Percentiles rank a stretch among this genome's conserved stretches.
Conservation (phyloP, 2,888 invertebrate species). For the Megastigmus dorsalis region DNA sequence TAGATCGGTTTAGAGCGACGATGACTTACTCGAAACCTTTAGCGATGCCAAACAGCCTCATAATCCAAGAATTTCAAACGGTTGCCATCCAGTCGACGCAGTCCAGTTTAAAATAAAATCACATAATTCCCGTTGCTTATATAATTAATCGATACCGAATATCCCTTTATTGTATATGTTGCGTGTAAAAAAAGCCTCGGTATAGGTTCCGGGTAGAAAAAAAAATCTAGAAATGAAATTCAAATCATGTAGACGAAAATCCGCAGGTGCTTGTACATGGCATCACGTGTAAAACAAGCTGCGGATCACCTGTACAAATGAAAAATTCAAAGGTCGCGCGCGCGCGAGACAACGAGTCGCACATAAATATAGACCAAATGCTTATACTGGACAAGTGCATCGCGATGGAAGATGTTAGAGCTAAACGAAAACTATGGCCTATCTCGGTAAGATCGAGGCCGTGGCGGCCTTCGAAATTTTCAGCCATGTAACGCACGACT, state of each 20-base stretch:
- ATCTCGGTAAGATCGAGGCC: not conserved
- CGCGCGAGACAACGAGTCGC: not conserved
- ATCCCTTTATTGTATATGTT: not conserved
- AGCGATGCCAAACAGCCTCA: no score
- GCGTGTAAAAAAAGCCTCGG: not conserved
- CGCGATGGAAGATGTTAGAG: not conserved
- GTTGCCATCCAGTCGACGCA: no score
- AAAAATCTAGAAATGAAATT: not conserved
- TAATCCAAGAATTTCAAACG: no score
- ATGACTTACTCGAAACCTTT: no score
- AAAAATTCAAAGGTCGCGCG: slow-evolving; percentile 1
- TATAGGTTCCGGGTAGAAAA: not conserved
- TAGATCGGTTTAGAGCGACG: no score
- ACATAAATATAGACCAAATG: not conserved
- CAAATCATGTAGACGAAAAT: not conserved
- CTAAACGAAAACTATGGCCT: not conserved
- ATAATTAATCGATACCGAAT: not conserved
- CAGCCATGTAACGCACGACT: not conserved
- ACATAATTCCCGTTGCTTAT: no score
- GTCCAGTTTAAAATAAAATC: no score
- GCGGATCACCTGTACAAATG: slow-evolving; percentile 12
- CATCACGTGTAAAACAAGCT: not conserved
- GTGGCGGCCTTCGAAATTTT: not conserved
- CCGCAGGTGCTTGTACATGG: slow-evolving; percentile 4
- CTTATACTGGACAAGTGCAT: no score